Evolutionary conservation across 1,140 invertebrate species (phyloP).

Genomic region (Sesamia nonagrioides): DNA sequence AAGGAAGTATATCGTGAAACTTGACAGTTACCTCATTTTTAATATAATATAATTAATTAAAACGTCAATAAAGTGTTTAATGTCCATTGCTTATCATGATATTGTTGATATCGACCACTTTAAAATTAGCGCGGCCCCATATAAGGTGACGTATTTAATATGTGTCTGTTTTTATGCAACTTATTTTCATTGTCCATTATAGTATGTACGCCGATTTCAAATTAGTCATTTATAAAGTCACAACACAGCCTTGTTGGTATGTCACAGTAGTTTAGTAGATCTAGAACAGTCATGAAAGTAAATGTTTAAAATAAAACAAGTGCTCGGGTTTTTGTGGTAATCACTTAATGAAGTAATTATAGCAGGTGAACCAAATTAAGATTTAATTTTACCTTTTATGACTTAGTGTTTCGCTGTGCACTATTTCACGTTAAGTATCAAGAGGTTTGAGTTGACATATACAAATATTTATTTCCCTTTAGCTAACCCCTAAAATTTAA

Average conservation of each 20-base stretch:
- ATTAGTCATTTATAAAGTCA: not conserved
- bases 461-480: not conserved
- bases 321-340: not conserved
- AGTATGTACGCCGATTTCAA: not conserved
- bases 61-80: constrained; percentile 40
- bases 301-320: constrained; percentile 10
- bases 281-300: constrained; percentile 10
- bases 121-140: constrained; percentile 13
- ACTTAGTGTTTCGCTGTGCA: not conserved
- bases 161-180: not conserved
- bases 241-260: not conserved
- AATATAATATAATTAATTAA: constrained; percentile 40
- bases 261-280: not conserved
- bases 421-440: not conserved
- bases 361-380: not conserved
- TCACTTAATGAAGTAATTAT: constrained; percentile 12
- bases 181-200: not conserved
- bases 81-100: constrained; percentile 12
- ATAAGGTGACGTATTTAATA: constrained; percentile 14
- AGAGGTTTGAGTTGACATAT: too few relatives aligned
- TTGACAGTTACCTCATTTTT: constrained; percentile 48
- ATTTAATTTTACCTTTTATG: constrained; percentile 3
- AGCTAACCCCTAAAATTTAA: not conserved
- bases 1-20: constrained; percentile 36
- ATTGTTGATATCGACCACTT: constrained; percentile 19